A percentile compares a stretch with the other conserved stretches of the same genome.
Evolutionary conservation across 2,797 vertebrate genomes (phyloP).

Genomic region (Alcedo atthis): DNA sequence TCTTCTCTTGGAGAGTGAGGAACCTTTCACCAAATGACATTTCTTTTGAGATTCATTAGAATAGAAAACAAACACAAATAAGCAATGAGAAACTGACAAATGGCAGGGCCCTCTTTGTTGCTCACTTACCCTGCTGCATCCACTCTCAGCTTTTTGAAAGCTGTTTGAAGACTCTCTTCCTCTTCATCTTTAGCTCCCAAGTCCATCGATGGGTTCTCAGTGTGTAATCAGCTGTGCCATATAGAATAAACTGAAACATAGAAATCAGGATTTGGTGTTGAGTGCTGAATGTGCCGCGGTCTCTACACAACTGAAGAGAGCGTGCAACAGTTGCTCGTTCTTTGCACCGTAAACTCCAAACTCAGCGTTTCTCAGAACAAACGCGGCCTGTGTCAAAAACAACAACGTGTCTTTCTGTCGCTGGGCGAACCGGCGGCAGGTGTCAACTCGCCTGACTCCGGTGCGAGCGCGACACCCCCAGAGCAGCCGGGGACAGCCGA

Average conservation of each 20-base stretch:
- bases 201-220: conserved; percentile 81
- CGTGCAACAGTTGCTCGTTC: rapidly evolving
- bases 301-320: not conserved
- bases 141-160: conserved; percentile 89
- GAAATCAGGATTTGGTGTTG: not conserved
- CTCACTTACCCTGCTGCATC: conserved; percentile 82
- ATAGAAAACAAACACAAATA: not conserved
- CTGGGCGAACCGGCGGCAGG: rapidly evolving
- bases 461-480: rapidly evolving
- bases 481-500: not conserved
- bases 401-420: rapidly evolving
- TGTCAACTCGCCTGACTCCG: rapidly evolving
- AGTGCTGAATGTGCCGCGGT: not conserved
- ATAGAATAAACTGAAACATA: not conserved
- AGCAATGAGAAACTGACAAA: not conserved
- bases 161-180: conserved; percentile 88
- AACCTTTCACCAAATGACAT: not conserved
- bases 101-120: not conserved
- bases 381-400: not conserved
- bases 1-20: not conserved
- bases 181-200: conserved; percentile 84
- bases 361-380: not conserved
- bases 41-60: not conserved
- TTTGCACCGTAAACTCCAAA: not conserved
- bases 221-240: not conserved